A percentile compares a stretch with the other conserved stretches of the same genome.
These are phyloP conservation scores for Pseudobourletiella spinata DNA, from an alignment of 1,140 invertebrate species.

Conservation along the genomic window DNA sequence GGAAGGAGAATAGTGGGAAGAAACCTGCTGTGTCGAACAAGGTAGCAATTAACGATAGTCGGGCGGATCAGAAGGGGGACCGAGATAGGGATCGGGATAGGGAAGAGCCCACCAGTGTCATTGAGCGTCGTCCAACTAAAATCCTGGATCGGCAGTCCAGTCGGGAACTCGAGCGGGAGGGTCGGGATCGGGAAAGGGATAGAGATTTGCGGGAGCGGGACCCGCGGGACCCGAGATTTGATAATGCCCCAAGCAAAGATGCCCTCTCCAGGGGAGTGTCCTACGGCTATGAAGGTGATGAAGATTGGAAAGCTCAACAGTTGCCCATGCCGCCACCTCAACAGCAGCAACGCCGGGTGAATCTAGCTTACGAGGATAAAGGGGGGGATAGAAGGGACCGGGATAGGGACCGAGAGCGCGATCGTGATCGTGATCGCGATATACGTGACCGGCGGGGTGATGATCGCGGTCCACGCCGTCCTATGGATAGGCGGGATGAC, in stretches of 20 bases:
- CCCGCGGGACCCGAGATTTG: background rate
- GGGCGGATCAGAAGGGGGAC: background rate
- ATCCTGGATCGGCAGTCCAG: conserved; percentile 11
- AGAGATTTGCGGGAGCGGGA: background rate
- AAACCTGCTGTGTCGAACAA: conserved; percentile 11
- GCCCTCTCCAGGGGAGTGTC: background rate
- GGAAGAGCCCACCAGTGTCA: background rate
- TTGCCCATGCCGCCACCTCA: background rate
- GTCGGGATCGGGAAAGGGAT: too few relatives aligned
- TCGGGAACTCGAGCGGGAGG: too few relatives aligned
- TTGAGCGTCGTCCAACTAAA: background rate
- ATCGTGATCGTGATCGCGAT: background rate
- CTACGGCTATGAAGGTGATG: conserved; percentile 2
- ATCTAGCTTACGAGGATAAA: background rate
- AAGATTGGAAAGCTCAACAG: conserved; percentile 19
- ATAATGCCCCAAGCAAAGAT: background rate
- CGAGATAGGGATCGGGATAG: background rate
- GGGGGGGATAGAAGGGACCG: conserved; percentile 4
- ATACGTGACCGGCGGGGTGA: background rate
- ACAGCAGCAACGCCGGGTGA: background rate
- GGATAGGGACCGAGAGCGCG: background rate
- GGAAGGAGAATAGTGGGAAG: conserved; percentile 30
- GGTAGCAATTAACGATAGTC: background rate
- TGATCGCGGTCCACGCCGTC: background rate
- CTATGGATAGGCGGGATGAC: background rate